A percentile compares a stretch with the other conserved stretches of the same genome.
These are phyloP conservation scores for Macrobrachium rosenbergii DNA, from an alignment of 1,140 invertebrate genomes.

Conservation along the genomic window DNA sequence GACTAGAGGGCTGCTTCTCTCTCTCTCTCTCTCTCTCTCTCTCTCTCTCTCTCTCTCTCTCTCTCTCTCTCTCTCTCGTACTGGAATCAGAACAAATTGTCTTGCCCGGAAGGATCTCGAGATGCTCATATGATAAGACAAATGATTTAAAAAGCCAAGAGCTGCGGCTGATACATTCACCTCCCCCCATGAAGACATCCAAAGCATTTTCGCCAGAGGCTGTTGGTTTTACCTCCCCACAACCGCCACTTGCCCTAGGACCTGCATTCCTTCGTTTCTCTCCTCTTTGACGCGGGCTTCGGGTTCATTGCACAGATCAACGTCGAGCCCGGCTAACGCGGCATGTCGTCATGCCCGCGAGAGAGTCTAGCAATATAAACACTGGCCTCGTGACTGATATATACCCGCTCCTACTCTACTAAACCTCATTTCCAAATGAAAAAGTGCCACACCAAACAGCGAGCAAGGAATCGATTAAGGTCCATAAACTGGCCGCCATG, in stretches of 20 bases:
- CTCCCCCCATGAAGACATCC: conserved; percentile 63
- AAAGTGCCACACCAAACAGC: not conserved
- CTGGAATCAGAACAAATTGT: conserved; percentile 58
- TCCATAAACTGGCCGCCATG: conserved; percentile 63
- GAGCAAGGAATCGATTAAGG: conserved; percentile 48
- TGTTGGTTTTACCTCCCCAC: conserved; percentile 63
- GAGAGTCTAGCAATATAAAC: too few species aligned
- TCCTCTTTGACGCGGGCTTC: conserved; percentile 37
- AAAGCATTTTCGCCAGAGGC: conserved; percentile 59
- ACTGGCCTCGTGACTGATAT: too few species aligned
- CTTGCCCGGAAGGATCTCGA: conserved; percentile 48
- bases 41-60: too few species aligned
- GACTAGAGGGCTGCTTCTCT: not conserved
- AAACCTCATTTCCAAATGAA: too few species aligned
- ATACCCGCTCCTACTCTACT: too few species aligned
- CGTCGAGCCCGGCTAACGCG: too few species aligned
- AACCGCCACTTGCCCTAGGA: conserved; percentile 60
- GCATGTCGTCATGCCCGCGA: too few species aligned
- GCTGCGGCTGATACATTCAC: conserved; percentile 61
- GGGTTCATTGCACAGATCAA: conserved; percentile 3
- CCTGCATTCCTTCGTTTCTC: conserved; percentile 60
- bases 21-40: too few species aligned
- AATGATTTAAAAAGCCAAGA: conserved; percentile 57
- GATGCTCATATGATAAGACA: conserved; percentile 60
- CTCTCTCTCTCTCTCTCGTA: too few species aligned